These are phyloP conservation scores for Pygmarrhopalites habei DNA, from an alignment of 1,140 invertebrate species.

Conservation along the genomic window DNA sequence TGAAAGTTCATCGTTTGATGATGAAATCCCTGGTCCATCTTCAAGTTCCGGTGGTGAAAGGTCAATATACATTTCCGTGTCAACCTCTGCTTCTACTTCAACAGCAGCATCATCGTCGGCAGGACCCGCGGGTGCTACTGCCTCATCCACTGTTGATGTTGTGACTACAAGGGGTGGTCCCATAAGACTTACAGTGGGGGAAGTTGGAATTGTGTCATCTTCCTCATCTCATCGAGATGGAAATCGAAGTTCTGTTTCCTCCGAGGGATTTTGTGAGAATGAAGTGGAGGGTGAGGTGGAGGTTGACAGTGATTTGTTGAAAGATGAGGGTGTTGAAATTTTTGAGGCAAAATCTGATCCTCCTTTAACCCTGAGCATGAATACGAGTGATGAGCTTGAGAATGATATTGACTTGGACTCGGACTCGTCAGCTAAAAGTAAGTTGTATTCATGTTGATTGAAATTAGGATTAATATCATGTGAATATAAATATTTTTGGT, in stretches of 20 bases:
- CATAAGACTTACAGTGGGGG: too few relatives aligned
- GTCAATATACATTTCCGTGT: too few relatives aligned
- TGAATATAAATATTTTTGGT: too few relatives aligned
- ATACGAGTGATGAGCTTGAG: slow-evolving; percentile 28
- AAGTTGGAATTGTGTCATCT: too few relatives aligned
- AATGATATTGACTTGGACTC: slow-evolving; percentile 35
- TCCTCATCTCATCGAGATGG: too few relatives aligned
- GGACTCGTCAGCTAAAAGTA: slow-evolving; percentile 36
- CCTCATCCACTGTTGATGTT: too few relatives aligned
- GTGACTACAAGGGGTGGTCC: too few relatives aligned
- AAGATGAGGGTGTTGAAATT: slow-evolving; percentile 40
- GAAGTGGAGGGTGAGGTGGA: slow-evolving; percentile 44
- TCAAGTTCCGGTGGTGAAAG: background rate
- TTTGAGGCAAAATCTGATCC: slow-evolving; percentile 24
- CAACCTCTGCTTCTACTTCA: too few relatives aligned
- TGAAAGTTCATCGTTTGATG: slow-evolving; percentile 28
- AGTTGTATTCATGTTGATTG: too few relatives aligned
- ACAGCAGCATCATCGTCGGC: too few relatives aligned
- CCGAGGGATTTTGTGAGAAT: slow-evolving; percentile 89
- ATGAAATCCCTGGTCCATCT: slow-evolving; percentile 13
- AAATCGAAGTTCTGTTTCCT: slow-evolving; percentile 80
- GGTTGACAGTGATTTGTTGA: slow-evolving; percentile 24
- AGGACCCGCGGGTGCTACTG: too few relatives aligned
- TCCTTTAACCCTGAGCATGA: slow-evolving; percentile 31
- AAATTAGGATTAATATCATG: too few relatives aligned